phyloP scores from a whole-genome alignment of 2,797 vertebrate genomes.

The Acrossocheilus wenchowensis region DNA sequence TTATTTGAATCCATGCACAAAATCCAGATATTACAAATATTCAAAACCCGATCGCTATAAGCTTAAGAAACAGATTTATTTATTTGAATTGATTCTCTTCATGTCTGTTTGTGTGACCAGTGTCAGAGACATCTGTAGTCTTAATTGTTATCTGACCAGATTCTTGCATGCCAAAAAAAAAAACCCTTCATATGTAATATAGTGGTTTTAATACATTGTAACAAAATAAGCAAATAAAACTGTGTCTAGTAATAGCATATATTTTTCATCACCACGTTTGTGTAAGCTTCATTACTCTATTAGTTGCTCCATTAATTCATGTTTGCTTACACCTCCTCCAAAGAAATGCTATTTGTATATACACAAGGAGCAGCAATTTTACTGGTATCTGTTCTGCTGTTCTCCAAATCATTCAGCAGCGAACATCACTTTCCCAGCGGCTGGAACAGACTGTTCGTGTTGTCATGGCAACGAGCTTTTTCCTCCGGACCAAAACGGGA shows the following conservation, averaged over 20 bases:
- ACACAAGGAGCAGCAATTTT: constrained; percentile 16
- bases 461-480: constrained; percentile 60
- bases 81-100: constrained; percentile 56
- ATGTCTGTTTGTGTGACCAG: constrained; percentile 64
- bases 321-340: constrained; percentile 70
- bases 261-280: constrained; percentile 30
- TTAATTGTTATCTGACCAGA: constrained; percentile 57
- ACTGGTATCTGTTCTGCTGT: constrained; percentile 24
- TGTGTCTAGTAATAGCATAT: constrained; percentile 4
- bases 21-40: neutral
- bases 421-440: constrained; percentile 43
- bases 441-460: constrained; percentile 47
- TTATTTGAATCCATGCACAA: neutral
- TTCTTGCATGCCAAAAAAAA: constrained; percentile 79
- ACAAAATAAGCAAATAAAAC: constrained; percentile 45
- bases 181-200: constrained; percentile 61
- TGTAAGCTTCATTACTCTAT: constrained; percentile 20
- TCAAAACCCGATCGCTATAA: neutral
- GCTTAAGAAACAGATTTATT: constrained; percentile 8
- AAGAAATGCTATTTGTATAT: constrained; percentile 46
- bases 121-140: constrained; percentile 68
- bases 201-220: constrained; percentile 55
- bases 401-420: constrained; percentile 42
- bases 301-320: constrained; percentile 65
- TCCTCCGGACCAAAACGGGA: constrained; percentile 37